Conservation (phyloP, 2,113 vertebrate species). For the Pachyramphus minor region DNA sequence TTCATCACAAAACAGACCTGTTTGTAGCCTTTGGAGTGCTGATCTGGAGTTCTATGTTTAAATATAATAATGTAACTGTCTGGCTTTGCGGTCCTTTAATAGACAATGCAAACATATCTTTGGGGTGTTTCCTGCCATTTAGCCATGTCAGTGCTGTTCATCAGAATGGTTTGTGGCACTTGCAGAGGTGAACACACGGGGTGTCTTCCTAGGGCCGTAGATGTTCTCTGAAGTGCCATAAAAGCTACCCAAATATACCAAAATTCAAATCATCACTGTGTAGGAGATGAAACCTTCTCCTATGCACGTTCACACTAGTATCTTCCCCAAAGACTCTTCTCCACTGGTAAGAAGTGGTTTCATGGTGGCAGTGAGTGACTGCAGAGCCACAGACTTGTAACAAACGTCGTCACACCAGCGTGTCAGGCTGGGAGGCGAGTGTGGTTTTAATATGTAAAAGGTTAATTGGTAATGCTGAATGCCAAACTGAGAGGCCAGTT, state of each 20-base stretch:
- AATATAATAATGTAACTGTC: background rate
- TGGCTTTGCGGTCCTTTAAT: background rate
- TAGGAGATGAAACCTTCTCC: background rate
- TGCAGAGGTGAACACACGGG: background rate
- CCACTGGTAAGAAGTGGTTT: background rate
- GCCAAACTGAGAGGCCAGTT: background rate
- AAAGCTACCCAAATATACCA: background rate
- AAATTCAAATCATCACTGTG: accelerated
- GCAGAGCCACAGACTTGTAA: background rate
- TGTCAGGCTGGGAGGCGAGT: background rate
- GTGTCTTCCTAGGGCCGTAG: accelerated
- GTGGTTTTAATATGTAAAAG: background rate
- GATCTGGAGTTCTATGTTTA: background rate
- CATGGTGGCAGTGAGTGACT: background rate
- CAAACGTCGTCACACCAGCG: accelerated
- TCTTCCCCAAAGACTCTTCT: background rate
- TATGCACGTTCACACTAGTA: background rate
- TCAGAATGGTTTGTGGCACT: background rate
- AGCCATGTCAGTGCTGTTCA: background rate
- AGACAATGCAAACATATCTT: background rate
- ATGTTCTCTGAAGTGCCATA: background rate
- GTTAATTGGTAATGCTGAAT: background rate
- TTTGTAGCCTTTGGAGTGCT: background rate
- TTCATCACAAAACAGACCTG: background rate
- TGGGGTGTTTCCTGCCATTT: background rate